Base-by-base conservation (phyloP, 2,888 invertebrate species). In the Plagiodera versicolora region DNA sequence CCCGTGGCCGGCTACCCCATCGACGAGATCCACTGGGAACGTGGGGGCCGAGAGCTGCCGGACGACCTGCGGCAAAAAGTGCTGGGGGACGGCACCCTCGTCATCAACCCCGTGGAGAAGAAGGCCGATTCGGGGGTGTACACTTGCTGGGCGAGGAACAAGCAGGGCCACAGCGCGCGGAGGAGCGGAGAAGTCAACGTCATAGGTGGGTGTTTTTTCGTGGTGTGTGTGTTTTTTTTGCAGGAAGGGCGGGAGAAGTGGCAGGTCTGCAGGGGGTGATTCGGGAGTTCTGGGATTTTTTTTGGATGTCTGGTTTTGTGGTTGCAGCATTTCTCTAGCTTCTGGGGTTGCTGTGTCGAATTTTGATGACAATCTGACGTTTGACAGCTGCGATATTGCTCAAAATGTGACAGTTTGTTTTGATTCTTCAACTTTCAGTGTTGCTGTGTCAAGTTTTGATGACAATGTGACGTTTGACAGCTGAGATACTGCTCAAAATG, bases 1-100 rank as follows among this genome's bases (percentile, higher is more conserved):
- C 91, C 91, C 17, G 92, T 91, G 24, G 90, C 91, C 17, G 92
- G 92, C 18, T 91, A 89, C 80, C 92, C 92, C 19, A 89, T 92
- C 66, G 89, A 90, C 73, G 87, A 89, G 73, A 89, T 92, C 72
- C 87, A 88, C 64, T 92, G 92, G 92, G 90, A 89, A 76, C 85
- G 89, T 72, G 87, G 86, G 53, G 89, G 89, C 17, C 83, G 87
- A 44, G 88, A 89, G 74, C 80, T 92, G 60, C 92, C 91, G n/a
- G 89, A 89, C 72, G 91, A 90, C 77, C 85, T 91, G 71, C 84
- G 92, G 6, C 92, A 92, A 75, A 88, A 89, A 74, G 89, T 90
- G 30, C 83, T 88, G 60, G 78, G 84, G 6, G 90, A 91, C 74
- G 92, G 92, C 24, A 89, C 90, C 0, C 81, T 93, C 69, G 84